Evolutionary conservation across 2,113 vertebrate species (phyloP).

Genomic region (Neoarius graeffei): DNA sequence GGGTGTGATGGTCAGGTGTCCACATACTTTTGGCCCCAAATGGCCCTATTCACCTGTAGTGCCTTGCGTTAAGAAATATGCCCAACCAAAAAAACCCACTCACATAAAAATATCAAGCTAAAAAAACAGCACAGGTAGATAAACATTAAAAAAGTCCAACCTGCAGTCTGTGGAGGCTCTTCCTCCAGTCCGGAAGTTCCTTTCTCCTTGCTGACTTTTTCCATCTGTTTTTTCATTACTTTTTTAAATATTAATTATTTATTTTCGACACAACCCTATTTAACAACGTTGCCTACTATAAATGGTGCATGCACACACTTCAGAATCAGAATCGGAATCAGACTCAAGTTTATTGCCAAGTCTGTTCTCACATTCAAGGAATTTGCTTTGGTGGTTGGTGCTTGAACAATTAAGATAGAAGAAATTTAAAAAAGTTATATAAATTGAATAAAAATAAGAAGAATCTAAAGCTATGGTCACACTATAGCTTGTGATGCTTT

Average conservation of each 20-base stretch:
- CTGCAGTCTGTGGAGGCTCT: slow-evolving; percentile 50
- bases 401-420: too few relatives aligned
- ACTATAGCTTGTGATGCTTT: too few relatives aligned
- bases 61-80: not conserved
- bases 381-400: too few relatives aligned
- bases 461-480: too few relatives aligned
- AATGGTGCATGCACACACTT: not conserved
- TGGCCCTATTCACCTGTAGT: not conserved
- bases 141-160: slow-evolving; percentile 37
- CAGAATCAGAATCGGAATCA: too few relatives aligned
- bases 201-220: slow-evolving; percentile 55
- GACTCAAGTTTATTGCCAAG: too few relatives aligned
- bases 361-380: too few relatives aligned
- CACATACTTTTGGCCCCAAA: not conserved
- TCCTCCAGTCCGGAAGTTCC: slow-evolving; percentile 50
- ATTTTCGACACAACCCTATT: not conserved
- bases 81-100: not conserved
- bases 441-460: too few relatives aligned
- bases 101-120: not conserved
- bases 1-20: not conserved
- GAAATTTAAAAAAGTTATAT: too few relatives aligned
- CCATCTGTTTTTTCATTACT: slow-evolving; percentile 60
- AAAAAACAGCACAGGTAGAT: not conserved
- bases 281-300: not conserved
- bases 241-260: slow-evolving; percentile 2